Conservation (phyloP, 2,888 invertebrate genomes). For the Morinoia aosen region DNA sequence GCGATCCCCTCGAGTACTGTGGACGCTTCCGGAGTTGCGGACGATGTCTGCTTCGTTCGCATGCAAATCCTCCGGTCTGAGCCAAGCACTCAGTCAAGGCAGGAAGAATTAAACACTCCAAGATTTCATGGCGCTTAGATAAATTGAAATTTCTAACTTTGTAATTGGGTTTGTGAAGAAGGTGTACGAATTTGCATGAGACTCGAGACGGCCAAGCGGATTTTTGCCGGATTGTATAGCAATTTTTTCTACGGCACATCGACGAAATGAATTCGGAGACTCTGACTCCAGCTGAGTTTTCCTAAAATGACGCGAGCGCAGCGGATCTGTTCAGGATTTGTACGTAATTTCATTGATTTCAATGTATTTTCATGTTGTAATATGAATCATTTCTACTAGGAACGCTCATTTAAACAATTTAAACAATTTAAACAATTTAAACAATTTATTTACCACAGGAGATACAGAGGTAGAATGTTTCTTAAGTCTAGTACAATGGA, state of each 20-base stretch:
- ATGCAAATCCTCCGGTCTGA: slow-evolving; percentile 18
- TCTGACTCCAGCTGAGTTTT: not conserved
- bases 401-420: too few relatives aligned
- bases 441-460: too few relatives aligned
- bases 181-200: slow-evolving; percentile 43
- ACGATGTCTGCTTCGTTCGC: not conserved
- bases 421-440: too few relatives aligned
- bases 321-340: not conserved
- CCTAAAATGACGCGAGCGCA: not conserved
- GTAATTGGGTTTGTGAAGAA: slow-evolving; percentile 52
- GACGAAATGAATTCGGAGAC: not conserved
- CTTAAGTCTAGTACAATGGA: too few relatives aligned
- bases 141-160: slow-evolving; percentile 52
- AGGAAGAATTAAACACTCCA: slow-evolving; percentile 34
- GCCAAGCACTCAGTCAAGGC: slow-evolving; percentile 31
- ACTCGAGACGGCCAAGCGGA: slow-evolving; percentile 38
- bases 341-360: not conserved
- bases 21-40: not conserved
- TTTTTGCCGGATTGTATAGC: slow-evolving; percentile 42
- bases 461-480: too few relatives aligned
- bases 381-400: too few relatives aligned
- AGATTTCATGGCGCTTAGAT: slow-evolving; percentile 47
- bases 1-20: not conserved
- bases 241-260: not conserved
- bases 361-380: too few relatives aligned